Percentiles rank a stretch among this genome's conserved stretches.
phyloP scores from a whole-genome alignment of 2,888 invertebrate genomes.

The Bellardia pandia region DNA sequence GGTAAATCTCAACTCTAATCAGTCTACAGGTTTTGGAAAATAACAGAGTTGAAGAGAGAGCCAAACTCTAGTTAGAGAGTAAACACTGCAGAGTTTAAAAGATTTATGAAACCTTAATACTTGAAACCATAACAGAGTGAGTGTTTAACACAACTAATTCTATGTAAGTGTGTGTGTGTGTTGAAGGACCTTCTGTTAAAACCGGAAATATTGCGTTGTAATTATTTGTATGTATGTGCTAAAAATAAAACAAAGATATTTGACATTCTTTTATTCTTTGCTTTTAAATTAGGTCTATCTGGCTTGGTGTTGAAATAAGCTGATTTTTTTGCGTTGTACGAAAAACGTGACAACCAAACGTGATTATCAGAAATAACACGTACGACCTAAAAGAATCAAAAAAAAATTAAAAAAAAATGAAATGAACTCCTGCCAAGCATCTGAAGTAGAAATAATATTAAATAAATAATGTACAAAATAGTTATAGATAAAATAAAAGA shows the following conservation, averaged over 20 bases:
- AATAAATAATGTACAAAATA: slow-evolving; percentile 20
- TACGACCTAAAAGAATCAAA: slow-evolving; percentile 60
- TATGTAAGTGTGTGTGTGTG: not conserved
- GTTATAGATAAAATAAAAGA: not conserved
- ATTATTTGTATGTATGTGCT: slow-evolving; percentile 38
- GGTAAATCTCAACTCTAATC: no score
- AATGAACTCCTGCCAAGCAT: slow-evolving; percentile 37
- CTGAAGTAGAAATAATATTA: slow-evolving; percentile 30
- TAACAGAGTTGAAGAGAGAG: not conserved
- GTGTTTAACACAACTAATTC: not conserved
- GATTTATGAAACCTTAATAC: not conserved
- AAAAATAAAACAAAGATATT: slow-evolving; percentile 33
- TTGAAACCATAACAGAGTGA: not conserved
- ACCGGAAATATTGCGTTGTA: slow-evolving; percentile 65
- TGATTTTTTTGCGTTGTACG: not conserved
- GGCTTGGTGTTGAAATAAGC: slow-evolving; percentile 25
- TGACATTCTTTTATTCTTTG: not conserved
- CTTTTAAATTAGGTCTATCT: slow-evolving; percentile 35
- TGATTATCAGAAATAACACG: slow-evolving; percentile 63
- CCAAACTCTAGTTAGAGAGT: no score
- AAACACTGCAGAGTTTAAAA: not conserved
- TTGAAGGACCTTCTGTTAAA: slow-evolving; percentile 38
- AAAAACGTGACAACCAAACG: slow-evolving; percentile 68
- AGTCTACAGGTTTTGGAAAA: not conserved
- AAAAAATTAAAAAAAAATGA: slow-evolving; percentile 27